A percentile compares a stretch with the other conserved stretches of the same genome.
Evolutionary conservation across 2,888 invertebrate genomes (phyloP).

Genomic region (Thumatha senex): DNA sequence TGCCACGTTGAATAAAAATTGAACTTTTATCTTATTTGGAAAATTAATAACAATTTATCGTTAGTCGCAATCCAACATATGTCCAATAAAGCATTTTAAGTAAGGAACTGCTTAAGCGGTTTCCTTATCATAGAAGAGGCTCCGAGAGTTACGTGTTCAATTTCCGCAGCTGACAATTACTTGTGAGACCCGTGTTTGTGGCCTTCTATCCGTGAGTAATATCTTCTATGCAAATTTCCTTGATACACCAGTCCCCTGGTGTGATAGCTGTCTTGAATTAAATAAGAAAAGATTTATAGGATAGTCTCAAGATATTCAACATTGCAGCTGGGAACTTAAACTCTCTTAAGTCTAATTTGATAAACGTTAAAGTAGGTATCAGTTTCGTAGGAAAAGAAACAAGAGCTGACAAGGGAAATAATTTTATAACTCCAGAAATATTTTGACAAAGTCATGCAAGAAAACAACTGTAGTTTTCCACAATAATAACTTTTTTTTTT

Average conservation of each 20-base stretch:
- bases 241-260: neutral
- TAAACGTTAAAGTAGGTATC: neutral
- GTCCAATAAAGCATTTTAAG: too few species aligned
- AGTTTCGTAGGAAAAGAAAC: neutral
- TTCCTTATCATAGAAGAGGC: neutral
- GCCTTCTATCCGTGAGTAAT: neutral
- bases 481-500: too few species aligned
- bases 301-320: neutral
- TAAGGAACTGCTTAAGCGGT: neutral
- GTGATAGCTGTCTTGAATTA: neutral
- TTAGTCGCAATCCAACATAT: too few species aligned
- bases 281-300: conserved; percentile 1
- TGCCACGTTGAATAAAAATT: too few species aligned
- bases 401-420: neutral
- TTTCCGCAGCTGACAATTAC: neutral
- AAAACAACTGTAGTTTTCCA: too few species aligned
- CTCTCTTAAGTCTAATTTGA: neutral
- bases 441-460: too few species aligned
- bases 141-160: neutral
- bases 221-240: neutral
- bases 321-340: neutral
- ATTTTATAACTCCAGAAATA: too few species aligned
- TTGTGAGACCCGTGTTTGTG: neutral
- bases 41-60: too few species aligned
- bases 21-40: too few species aligned